Evolutionary conservation across 2,888 invertebrate species (phyloP), one percentile per base, ranked within the genome.

Genomic region (Drosophila fulvimacula): DNA sequence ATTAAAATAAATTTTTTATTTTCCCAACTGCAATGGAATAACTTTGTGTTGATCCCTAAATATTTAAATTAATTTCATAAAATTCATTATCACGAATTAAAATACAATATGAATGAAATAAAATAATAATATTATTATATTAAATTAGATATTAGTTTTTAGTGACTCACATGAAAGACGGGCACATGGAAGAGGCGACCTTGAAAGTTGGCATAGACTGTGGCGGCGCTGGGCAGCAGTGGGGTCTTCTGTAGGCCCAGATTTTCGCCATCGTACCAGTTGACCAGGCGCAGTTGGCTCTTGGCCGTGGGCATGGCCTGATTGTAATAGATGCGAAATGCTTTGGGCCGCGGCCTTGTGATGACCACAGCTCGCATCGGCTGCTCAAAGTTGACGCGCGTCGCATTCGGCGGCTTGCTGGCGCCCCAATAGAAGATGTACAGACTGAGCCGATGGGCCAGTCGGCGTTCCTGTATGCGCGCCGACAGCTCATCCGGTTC

Each of bases 391-490:
- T 82, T 75, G 3, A 91, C 34, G 15, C 78, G 79, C 0, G 67
- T 57, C 3, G 77, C 92, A 91, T 49, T 93, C 83, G 79, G 94
- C 92, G 73, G 95, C 92, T 21, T 92, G 87, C 55, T 93, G 27
- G 93, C 93, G 0, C 95, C 94, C 95, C 95, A 96, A 90, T 94
- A 95, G 91, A 96, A 96, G 60, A 96, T 94, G 85, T 95, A 96
- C 49, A 95, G 79, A 69, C 90, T 92, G 4, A 93, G 79, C 3
- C 92, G 91, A 76, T 91, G 91, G 13, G 89, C 82, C n/a, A 86
- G 62, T 1, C 88, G 90, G 0, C 90, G 88, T 5, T 88, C 82
- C 34, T 88, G 82, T 39, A 92, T 91, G 51, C 81, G 74, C 9
- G 82, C 69, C 9, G 85, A 76, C 5, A 92, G 69, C 48, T 89